These are phyloP conservation scores for Chaetorhynchus papuensis DNA, from an alignment of 2,113 vertebrate species.

Conservation along the genomic window DNA sequence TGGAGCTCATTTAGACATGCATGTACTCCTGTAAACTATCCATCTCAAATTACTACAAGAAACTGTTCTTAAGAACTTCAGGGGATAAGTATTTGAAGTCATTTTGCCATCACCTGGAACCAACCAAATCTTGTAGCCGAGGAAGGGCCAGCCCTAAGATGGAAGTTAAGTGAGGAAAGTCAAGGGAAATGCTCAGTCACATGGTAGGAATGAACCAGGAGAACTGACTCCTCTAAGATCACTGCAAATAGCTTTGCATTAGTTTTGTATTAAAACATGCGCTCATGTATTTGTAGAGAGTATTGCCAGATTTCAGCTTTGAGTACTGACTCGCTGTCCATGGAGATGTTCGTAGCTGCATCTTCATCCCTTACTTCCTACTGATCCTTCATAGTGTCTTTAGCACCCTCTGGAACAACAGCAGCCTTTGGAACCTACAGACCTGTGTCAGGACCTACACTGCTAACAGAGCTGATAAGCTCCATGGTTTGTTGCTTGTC, in stretches of 20 bases:
- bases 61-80: background rate
- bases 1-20: background rate
- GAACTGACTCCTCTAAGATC: background rate
- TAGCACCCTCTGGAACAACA: background rate
- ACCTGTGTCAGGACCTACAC: background rate
- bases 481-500: accelerated
- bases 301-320: background rate
- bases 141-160: background rate
- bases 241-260: background rate
- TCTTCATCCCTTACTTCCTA: background rate
- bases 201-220: background rate
- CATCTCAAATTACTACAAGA: background rate
- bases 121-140: background rate
- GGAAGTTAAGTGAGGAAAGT: background rate
- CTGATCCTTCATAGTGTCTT: background rate
- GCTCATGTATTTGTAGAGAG: background rate
- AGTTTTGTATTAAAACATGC: background rate
- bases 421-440: background rate
- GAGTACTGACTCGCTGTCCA: background rate
- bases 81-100: background rate
- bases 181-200: background rate
- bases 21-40: background rate
- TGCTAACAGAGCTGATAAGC: background rate
- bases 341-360: background rate
- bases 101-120: accelerated